phyloP scores from a whole-genome alignment of 2,888 invertebrate genomes.

The Agelastica alni region DNA sequence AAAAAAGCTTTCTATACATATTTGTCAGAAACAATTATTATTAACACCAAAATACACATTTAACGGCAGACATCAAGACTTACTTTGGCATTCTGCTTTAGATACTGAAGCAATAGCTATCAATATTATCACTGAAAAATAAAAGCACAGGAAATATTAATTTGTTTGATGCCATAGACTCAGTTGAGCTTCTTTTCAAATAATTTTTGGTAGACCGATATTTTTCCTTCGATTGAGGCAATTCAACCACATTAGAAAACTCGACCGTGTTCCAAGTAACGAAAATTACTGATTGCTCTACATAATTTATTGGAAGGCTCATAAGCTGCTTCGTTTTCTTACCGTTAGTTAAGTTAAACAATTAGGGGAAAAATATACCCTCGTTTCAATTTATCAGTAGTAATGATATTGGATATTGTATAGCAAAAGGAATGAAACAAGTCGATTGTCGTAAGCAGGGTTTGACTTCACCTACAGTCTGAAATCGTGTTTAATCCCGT shows the following conservation, averaged over 20 bases:
- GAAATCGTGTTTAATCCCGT: too few species aligned
- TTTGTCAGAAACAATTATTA: conserved; percentile 34
- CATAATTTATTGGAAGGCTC: too few species aligned
- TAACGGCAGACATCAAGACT: conserved; percentile 49
- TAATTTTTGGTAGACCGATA: conserved; percentile 17
- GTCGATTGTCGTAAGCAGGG: too few species aligned
- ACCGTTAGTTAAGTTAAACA: too few species aligned
- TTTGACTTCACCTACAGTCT: too few species aligned
- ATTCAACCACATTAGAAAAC: conserved; percentile 22
- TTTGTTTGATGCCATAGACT: conserved; percentile 24
- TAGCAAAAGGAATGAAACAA: too few species aligned
- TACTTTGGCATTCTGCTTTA: conserved; percentile 67
- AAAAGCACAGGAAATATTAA: conserved; percentile 45
- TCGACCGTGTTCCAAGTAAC: neutral
- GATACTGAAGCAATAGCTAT: conserved; percentile 55
- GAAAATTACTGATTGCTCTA: too few species aligned
- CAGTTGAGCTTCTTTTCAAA: conserved; percentile 20
- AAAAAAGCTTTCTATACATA: conserved; percentile 30
- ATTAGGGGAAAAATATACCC: too few species aligned
- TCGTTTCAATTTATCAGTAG: too few species aligned
- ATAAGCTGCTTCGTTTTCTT: too few species aligned
- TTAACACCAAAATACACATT: conserved; percentile 34
- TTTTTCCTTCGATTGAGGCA: conserved; percentile 13
- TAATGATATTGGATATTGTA: too few species aligned
- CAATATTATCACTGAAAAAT: conserved; percentile 55